Conservation (phyloP, 1,140 invertebrate species). For the Drosophila paulistorum region DNA sequence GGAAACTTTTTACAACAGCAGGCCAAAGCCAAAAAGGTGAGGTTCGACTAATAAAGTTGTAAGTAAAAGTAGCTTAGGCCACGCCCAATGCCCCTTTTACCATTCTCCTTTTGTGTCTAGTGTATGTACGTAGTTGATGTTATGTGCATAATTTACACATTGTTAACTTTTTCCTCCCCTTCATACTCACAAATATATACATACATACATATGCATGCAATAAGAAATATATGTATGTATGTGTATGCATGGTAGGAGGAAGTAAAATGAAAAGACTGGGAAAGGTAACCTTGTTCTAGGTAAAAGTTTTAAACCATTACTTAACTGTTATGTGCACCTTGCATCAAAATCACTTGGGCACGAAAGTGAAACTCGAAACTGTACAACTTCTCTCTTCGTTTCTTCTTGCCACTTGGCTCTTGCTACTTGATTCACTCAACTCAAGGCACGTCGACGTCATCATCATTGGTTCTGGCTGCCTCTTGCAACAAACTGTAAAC, state of each 20-base stretch:
- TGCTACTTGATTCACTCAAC: constrained; percentile 51
- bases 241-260: too few relatives aligned
- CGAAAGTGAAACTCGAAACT: constrained; percentile 74
- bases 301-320: constrained; percentile 77
- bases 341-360: constrained; percentile 71
- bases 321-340: constrained; percentile 77
- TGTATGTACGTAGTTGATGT: constrained; percentile 10
- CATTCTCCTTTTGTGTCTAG: constrained; percentile 15
- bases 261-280: neutral
- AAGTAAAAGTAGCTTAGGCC: constrained; percentile 63
- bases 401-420: constrained; percentile 29
- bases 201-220: too few relatives aligned
- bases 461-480: constrained; percentile 27
- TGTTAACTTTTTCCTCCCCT: constrained; percentile 45
- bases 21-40: constrained; percentile 67
- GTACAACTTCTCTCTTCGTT: constrained; percentile 40
- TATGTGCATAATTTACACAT: constrained; percentile 67
- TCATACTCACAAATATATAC: constrained; percentile 15
- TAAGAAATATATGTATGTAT: too few relatives aligned
- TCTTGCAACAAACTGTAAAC: constrained; percentile 72
- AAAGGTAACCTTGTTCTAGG: constrained; percentile 45
- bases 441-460: constrained; percentile 42
- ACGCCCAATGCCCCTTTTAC: constrained; percentile 50
- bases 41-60: constrained; percentile 71
- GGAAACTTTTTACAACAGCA: constrained; percentile 33